Conservation (phyloP, 1,140 invertebrate species). For the Cydia strobilella region DNA sequence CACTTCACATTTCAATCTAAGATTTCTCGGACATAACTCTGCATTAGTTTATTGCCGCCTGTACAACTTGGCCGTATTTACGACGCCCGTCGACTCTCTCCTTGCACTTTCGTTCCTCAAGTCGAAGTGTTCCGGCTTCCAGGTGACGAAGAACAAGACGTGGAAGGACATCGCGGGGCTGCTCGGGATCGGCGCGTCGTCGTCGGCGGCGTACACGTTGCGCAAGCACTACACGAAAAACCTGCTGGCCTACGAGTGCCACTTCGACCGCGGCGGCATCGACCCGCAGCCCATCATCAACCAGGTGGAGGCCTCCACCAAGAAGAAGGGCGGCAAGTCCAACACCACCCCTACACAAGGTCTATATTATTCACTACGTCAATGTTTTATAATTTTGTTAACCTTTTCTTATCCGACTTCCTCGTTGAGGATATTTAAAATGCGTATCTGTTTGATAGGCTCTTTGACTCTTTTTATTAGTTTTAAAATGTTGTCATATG, state of each 20-base stretch:
- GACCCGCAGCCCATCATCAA: conserved; percentile 97
- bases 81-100: conserved; percentile 8
- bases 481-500: background rate
- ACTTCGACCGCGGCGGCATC: conserved; percentile 97
- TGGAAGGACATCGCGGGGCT: conserved; percentile 98
- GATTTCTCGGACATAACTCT: conserved; percentile 1
- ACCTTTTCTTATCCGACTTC: too few relatives aligned
- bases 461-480: background rate
- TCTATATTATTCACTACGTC: conserved; percentile 48
- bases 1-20: background rate
- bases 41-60: background rate
- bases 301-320: conserved; percentile 93
- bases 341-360: conserved; percentile 92
- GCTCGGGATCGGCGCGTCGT: conserved; percentile 96
- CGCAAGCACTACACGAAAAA: conserved; percentile 99
- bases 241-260: conserved; percentile 96
- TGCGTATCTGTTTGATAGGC: too few relatives aligned
- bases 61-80: background rate
- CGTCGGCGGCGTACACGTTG: conserved; percentile 97
- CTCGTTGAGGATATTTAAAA: too few relatives aligned
- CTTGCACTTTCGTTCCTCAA: background rate
- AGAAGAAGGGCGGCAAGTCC: conserved; percentile 92
- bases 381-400: background rate
- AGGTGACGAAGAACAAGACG: conserved; percentile 98
- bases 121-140: conserved; percentile 39